These are phyloP conservation scores for Bellardia pandia DNA, from an alignment of 2,888 invertebrate genomes.

Conservation along the genomic window DNA sequence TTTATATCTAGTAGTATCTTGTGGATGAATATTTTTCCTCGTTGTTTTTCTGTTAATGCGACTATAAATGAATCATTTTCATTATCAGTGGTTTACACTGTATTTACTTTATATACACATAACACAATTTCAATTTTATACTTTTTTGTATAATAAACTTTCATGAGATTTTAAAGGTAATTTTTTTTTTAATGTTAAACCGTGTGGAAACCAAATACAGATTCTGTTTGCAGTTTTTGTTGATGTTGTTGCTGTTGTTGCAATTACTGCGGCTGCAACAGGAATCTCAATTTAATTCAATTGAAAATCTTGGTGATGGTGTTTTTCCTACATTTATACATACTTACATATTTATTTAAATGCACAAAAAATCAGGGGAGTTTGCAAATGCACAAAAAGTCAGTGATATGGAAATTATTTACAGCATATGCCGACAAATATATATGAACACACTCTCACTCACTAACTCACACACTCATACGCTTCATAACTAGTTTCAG, in stretches of 20 bases:
- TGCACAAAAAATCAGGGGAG: slow-evolving; percentile 11
- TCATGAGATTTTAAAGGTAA: slow-evolving; percentile 79
- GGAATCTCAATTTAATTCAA: slow-evolving; percentile 64
- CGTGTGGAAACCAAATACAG: slow-evolving; percentile 70
- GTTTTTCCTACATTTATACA: background rate
- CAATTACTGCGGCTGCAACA: slow-evolving; percentile 45
- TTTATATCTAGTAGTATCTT: slow-evolving; percentile 61
- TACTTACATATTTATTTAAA: background rate
- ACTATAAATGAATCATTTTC: slow-evolving; percentile 68
- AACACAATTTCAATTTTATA: slow-evolving; percentile 14
- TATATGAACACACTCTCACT: slow-evolving; percentile 32
- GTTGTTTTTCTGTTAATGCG: slow-evolving; percentile 38
- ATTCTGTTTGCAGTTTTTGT: slow-evolving; percentile 9
- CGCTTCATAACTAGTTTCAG: slow-evolving; percentile 19
- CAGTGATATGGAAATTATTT: slow-evolving; percentile 84
- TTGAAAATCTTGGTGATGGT: slow-evolving; percentile 49
- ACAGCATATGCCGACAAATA: slow-evolving; percentile 75
- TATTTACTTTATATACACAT: slow-evolving; percentile 80
- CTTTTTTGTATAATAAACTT: slow-evolving; percentile 79
- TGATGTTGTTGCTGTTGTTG: background rate
- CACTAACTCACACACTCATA: no score
- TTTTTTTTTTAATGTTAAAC: slow-evolving; percentile 73
- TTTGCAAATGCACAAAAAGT: slow-evolving; percentile 80
- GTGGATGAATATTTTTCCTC: slow-evolving; percentile 36
- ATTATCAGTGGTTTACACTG: slow-evolving; percentile 84